Conservation (phyloP, 2,113 vertebrate genomes). For the Polypterus bichir region DNA sequence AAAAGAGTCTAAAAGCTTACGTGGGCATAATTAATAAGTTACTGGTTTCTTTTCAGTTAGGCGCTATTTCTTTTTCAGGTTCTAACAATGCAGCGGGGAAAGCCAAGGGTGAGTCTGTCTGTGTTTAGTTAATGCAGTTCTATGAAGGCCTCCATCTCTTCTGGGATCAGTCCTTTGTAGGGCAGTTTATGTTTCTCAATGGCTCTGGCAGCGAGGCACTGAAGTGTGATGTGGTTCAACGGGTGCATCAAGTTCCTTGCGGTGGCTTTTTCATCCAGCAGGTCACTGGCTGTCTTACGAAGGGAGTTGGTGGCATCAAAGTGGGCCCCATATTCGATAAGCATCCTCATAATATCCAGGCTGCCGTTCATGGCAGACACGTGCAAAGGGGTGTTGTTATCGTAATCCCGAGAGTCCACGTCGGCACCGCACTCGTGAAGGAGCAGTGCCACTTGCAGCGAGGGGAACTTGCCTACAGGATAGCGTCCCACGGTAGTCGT, state of each 20-base stretch:
- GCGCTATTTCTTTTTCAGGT: too few relatives aligned
- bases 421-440: slow-evolving; percentile 82
- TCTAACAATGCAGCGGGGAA: too few relatives aligned
- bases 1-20: too few relatives aligned
- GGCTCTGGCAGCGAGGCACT: slow-evolving; percentile 87
- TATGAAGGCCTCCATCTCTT: slow-evolving; percentile 89
- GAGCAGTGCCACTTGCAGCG: slow-evolving; percentile 64
- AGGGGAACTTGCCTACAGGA: slow-evolving; percentile 83
- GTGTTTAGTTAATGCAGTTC: slow-evolving; percentile 71
- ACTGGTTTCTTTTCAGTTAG: too few relatives aligned
- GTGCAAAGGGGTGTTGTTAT: slow-evolving; percentile 88
- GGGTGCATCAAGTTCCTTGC: slow-evolving; percentile 71
- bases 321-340: slow-evolving; percentile 74
- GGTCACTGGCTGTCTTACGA: slow-evolving; percentile 74
- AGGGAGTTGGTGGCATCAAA: slow-evolving; percentile 82
- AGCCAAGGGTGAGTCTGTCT: too few relatives aligned
- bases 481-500: slow-evolving; percentile 84
- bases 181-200: slow-evolving; percentile 81
- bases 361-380: slow-evolving; percentile 68
- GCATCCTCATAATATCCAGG: slow-evolving; percentile 69
- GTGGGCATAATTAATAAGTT: too few relatives aligned
- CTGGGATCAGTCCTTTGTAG: slow-evolving; percentile 83
- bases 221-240: slow-evolving; percentile 77
- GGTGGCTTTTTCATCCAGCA: slow-evolving; percentile 74
- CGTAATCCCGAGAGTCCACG: slow-evolving; percentile 75